Evolutionary conservation across 2,113 vertebrate genomes (phyloP).

Genomic region (Larimichthys polyactis): DNA sequence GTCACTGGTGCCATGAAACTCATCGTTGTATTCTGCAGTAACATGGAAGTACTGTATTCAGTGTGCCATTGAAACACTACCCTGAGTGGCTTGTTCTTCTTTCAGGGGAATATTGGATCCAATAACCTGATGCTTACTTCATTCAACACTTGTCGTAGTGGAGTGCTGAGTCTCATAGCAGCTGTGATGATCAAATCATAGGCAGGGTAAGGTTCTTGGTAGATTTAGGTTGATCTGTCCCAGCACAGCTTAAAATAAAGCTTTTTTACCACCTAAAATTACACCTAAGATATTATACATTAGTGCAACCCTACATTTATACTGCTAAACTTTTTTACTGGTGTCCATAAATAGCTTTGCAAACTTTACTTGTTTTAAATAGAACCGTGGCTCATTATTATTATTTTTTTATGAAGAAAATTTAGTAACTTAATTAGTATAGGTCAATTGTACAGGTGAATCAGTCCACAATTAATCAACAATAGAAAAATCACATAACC

Average conservation of each 20-base stretch:
- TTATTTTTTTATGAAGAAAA: no score
- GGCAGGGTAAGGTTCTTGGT: background rate
- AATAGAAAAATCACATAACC: no score
- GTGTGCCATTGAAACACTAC: slow-evolving; percentile 8
- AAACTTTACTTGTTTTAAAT: no score
- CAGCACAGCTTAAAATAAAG: background rate
- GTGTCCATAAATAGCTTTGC: no score
- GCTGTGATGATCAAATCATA: slow-evolving; percentile 2
- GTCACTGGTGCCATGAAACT: background rate
- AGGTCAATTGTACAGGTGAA: no score
- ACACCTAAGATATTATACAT: no score
- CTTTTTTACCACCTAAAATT: no score
- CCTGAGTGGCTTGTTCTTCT: background rate
- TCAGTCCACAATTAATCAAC: no score
- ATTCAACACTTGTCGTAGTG: background rate
- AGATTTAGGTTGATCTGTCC: slow-evolving; percentile 16
- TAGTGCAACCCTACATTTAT: no score
- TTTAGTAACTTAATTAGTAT: no score
- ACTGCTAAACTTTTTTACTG: no score
- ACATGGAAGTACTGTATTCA: background rate
- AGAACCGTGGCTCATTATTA: no score
- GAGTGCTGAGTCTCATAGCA: slow-evolving; percentile 27
- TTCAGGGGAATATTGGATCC: background rate
- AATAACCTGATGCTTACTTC: slow-evolving; percentile 2
- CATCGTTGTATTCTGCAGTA: background rate